A percentile compares a stretch with the other conserved stretches of the same genome.
Conservation (phyloP, 2,113 vertebrate genomes). For the Oncorhynchus mykiss region DNA sequence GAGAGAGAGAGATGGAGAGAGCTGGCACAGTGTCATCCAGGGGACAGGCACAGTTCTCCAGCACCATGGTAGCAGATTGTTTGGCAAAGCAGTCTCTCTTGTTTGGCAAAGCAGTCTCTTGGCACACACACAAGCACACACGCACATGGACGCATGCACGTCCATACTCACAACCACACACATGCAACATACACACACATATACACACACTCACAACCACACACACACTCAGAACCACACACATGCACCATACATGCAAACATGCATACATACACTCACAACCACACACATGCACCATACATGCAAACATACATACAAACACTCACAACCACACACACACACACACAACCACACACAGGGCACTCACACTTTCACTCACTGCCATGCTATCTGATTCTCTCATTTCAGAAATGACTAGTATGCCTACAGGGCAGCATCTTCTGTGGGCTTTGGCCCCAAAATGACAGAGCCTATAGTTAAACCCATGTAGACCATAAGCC, state of each 20-base stretch:
- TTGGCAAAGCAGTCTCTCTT: conserved; percentile 35
- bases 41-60: conserved; percentile 17
- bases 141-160: background rate
- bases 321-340: background rate
- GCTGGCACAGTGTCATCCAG: conserved; percentile 8
- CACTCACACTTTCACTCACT: background rate
- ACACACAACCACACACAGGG: background rate
- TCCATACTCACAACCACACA: background rate
- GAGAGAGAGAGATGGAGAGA: background rate
- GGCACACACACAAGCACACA: conserved; percentile 17
- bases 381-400: background rate
- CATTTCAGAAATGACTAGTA: too few species aligned
- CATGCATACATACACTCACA: background rate
- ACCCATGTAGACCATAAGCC: too few species aligned
- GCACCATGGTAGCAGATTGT: conserved; percentile 41
- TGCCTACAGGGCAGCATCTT: too few species aligned
- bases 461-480: too few species aligned
- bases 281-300: background rate
- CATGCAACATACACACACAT: background rate
- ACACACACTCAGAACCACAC: conserved; percentile 3
- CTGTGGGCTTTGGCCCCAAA: too few species aligned
- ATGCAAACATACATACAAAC: background rate
- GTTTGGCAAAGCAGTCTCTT: conserved; percentile 34
- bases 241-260: background rate
- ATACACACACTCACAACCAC: conserved; percentile 3